phyloP scores from a whole-genome alignment of 2,113 vertebrate species.

The Siniperca knerii region DNA sequence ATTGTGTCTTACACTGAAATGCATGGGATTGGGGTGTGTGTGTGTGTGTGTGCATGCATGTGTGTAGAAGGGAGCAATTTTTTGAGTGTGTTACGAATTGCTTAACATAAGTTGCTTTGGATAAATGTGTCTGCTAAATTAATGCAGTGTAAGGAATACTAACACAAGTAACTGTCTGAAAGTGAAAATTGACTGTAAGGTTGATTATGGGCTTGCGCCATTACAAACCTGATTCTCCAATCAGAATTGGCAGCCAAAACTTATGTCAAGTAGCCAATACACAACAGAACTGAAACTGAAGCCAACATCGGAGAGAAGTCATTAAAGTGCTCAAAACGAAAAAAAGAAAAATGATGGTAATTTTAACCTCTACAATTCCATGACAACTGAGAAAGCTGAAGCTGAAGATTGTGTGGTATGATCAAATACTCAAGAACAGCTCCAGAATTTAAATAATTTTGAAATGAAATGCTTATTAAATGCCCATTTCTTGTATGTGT shows the following conservation, averaged over 20 bases:
- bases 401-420: not conserved
- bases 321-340: not conserved
- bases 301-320: not conserved
- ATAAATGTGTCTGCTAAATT: not conserved
- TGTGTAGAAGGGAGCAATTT: no score
- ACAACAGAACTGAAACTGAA: not conserved
- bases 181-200: not conserved
- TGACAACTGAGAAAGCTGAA: not conserved
- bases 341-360: not conserved
- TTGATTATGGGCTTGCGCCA: not conserved
- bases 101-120: not conserved
- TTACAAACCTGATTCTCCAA: not conserved
- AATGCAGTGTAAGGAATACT: no score
- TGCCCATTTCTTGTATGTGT: not conserved
- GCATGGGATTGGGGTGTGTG: not conserved
- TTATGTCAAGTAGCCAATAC: not conserved
- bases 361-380: not conserved
- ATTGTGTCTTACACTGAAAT: constrained; percentile 14
- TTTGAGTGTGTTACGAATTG: not conserved
- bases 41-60: not conserved
- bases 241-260: not conserved
- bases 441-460: not conserved
- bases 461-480: not conserved
- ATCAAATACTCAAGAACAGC: not conserved
- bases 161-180: not conserved